phyloP scores from a whole-genome alignment of 2,888 invertebrate genomes.

The Notodonta dromedarius region DNA sequence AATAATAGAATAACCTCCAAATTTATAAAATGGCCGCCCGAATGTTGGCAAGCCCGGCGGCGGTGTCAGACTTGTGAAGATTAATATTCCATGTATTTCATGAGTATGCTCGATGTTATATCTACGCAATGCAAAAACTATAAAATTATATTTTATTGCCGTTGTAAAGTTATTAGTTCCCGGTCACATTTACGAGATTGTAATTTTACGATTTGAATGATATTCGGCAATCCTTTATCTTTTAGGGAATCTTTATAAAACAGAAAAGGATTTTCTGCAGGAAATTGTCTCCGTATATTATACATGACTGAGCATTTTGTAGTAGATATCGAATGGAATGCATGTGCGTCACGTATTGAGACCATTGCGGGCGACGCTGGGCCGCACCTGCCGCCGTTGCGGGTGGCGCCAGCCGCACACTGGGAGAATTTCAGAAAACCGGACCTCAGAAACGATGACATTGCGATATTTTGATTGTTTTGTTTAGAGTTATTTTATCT shows the following conservation, averaged over 20 bases:
- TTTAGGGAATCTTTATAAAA: not conserved
- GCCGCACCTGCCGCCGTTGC: conserved; percentile 41
- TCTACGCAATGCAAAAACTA: not conserved
- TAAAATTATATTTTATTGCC: not conserved
- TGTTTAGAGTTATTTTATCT: no score
- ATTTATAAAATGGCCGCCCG: no score
- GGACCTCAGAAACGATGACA: no score
- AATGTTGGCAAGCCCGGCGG: no score
- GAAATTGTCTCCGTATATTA: not conserved
- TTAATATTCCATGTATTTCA: no score
- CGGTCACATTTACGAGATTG: not conserved
- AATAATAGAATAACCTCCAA: no score
- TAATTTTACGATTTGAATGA: no score
- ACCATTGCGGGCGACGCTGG: conserved; percentile 4
- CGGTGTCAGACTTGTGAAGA: no score
- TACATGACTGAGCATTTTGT: conserved; percentile 15
- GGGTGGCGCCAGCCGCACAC: conserved; percentile 20
- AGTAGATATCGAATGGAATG: conserved; percentile 6
- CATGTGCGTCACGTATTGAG: conserved; percentile 17
- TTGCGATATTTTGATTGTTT: no score
- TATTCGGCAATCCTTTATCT: no score
- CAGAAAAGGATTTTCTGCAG: not conserved
- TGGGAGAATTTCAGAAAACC: not conserved
- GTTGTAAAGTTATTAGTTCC: not conserved
- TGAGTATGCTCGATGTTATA: not conserved